Conservation (phyloP, 1,140 invertebrate species). For the Pentalonia nigronervosa region DNA sequence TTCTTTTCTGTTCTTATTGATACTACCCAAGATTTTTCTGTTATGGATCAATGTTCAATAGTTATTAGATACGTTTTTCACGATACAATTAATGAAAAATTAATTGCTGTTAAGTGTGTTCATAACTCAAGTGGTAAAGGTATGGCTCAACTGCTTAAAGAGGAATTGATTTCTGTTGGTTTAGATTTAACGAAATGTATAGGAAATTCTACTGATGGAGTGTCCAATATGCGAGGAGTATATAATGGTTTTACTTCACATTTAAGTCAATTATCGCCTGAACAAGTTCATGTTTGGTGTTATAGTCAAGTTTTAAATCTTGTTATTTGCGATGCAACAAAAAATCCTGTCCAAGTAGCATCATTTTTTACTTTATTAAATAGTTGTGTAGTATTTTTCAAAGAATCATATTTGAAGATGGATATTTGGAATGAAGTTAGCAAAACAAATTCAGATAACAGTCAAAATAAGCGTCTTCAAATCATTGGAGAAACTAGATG, state of each 20-base stretch:
- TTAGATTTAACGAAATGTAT: constrained; percentile 21
- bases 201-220: constrained; percentile 41
- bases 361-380: constrained; percentile 41
- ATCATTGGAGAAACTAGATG: too few relatives aligned
- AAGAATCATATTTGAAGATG: constrained; percentile 26
- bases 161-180: constrained; percentile 15
- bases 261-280: neutral
- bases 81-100: too few relatives aligned
- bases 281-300: constrained; percentile 50
- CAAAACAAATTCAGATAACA: too few relatives aligned
- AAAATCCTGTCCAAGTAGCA: constrained; percentile 17
- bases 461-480: too few relatives aligned
- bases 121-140: neutral
- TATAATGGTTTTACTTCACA: constrained; percentile 22
- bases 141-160: neutral
- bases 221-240: constrained; percentile 23
- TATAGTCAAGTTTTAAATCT: constrained; percentile 32
- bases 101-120: too few relatives aligned
- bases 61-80: too few relatives aligned
- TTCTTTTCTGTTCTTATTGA: too few relatives aligned
- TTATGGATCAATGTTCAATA: too few relatives aligned
- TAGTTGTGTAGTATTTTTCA: constrained; percentile 31
- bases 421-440: too few relatives aligned
- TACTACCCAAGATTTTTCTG: too few relatives aligned
- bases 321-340: constrained; percentile 14